Evolutionary conservation across 2,797 vertebrate species (phyloP), one percentile per base, ranked within the genome.

Genomic region (Falco peregrinus): DNA sequence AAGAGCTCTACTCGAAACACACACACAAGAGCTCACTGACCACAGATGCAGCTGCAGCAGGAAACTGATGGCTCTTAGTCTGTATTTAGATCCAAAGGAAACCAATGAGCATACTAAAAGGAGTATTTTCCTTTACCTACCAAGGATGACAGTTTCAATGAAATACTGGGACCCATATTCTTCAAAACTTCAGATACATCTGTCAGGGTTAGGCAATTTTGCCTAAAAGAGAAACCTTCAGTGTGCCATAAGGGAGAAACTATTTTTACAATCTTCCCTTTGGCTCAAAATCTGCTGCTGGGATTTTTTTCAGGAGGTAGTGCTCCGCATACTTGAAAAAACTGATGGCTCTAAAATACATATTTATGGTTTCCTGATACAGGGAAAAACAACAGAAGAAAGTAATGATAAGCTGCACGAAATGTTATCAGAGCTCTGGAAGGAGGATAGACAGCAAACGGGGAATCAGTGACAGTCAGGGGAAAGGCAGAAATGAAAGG

Each of bases 221-320:
- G 26, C 86, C 93, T 93, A 39, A 79, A 96, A 97, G 93, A 89
- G 80, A 92, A 97, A 94, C 93, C 95, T 95, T 67, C 74, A 15
- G 67, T 57, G 77, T 67, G 93, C 95, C 95, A 94, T 95, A 97
- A 97, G 96, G 96, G 95, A 96, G 77, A 87, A 95, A 96, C 95
- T 96, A 97, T 96, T 97, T 94, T 93, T 96, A 90, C 88, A 87
- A 19, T 65, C 84, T 96, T 96, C 95, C 95, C 95, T 96, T 90
- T 95, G 95, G 95, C 96, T 95, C 90, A 82, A 92, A 96, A 94
- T 92, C 93, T 95, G 95, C 95, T 96, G 92, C 90, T 89, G 92
- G 93, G 89, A 92, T 84, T 92, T 92, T 82, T 91, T 95, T 84
- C 87, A 92, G 75, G 87, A 95, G 89, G 75, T n/a, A 84, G 78